These are phyloP conservation scores for Neodiprion pinetum DNA, from an alignment of 1,140 invertebrate species.

Conservation along the genomic window DNA sequence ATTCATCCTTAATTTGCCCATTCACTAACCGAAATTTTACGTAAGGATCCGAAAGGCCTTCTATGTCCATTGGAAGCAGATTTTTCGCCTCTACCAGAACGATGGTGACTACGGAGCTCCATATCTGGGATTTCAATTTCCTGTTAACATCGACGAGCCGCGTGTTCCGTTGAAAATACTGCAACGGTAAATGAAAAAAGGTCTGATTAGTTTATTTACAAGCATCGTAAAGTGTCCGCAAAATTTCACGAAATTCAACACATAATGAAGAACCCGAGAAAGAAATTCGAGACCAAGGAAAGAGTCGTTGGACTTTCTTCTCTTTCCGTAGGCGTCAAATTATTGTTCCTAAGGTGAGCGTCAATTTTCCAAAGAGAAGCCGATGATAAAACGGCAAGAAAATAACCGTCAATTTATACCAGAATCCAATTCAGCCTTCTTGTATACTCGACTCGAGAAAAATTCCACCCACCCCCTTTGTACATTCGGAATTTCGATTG, in stretches of 20 bases:
- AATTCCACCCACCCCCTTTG: too few relatives aligned
- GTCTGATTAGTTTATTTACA: not conserved
- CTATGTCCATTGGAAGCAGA: slow-evolving; percentile 87
- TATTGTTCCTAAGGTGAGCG: too few relatives aligned
- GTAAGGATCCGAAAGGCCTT: slow-evolving; percentile 92
- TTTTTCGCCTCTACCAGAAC: slow-evolving; percentile 94
- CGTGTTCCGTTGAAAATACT: slow-evolving; percentile 83
- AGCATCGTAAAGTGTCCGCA: not conserved
- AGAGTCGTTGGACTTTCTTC: too few relatives aligned
- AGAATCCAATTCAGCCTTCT: too few relatives aligned
- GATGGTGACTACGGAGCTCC: slow-evolving; percentile 95
- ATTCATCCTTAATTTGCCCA: slow-evolving; percentile 16
- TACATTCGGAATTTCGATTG: too few relatives aligned
- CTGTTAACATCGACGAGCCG: slow-evolving; percentile 80
- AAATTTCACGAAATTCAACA: not conserved
- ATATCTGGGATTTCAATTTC: slow-evolving; percentile 88
- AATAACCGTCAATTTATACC: too few relatives aligned
- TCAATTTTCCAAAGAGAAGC: too few relatives aligned
- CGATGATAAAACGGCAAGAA: too few relatives aligned
- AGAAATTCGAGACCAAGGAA: not conserved
- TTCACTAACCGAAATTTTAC: slow-evolving; percentile 89
- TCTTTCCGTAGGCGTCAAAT: too few relatives aligned
- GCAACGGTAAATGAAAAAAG: slow-evolving; percentile 47
- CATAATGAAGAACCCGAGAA: not conserved
- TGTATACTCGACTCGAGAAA: too few relatives aligned